Percentiles rank a stretch among this genome's conserved stretches.
These are phyloP conservation scores for Hermaeophaga mercurialis DNA, from an alignment of 2,888 invertebrate species.

Conservation along the genomic window DNA sequence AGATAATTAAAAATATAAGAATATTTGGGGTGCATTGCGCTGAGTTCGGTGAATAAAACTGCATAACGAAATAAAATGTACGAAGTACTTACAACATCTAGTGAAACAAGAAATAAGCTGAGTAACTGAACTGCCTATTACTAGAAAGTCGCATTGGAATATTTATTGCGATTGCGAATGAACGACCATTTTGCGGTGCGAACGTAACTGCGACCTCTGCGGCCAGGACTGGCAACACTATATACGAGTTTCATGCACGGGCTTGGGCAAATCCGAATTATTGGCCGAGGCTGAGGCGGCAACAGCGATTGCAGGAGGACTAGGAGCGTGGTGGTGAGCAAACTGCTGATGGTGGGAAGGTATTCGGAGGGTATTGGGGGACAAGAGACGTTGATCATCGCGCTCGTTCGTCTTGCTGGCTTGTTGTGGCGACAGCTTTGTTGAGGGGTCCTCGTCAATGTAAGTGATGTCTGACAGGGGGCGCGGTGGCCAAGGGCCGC, in stretches of 20 bases:
- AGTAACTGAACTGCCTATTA: neutral
- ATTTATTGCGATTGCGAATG: conserved; percentile 33
- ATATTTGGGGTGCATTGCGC: neutral
- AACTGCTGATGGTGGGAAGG: conserved; percentile 62
- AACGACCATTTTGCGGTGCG: conserved; percentile 48
- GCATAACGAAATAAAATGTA: neutral
- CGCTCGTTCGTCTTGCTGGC: conserved; percentile 51
- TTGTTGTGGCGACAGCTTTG: conserved; percentile 53
- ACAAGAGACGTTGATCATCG: conserved; percentile 56
- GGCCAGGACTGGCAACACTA: conserved; percentile 59
- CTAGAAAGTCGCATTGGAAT: too few species aligned
- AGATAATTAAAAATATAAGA: conserved; percentile 1
- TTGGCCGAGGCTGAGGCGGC: conserved; percentile 60
- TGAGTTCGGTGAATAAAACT: neutral
- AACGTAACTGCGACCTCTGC: conserved; percentile 47
- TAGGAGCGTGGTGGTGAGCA: conserved; percentile 61
- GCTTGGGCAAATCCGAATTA: conserved; percentile 66
- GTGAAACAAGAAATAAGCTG: conserved; percentile 1
- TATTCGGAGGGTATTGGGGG: conserved; percentile 59
- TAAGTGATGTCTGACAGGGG: conserved; percentile 84
- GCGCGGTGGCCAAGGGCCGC: conserved; percentile 67
- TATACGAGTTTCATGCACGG: conserved; percentile 76
- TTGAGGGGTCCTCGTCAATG: conserved; percentile 58
- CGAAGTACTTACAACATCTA: too few species aligned
- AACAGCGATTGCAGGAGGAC: conserved; percentile 62